A percentile compares a stretch with the other conserved stretches of the same genome.
Evolutionary conservation across 1,140 invertebrate species (phyloP).

Genomic region (Trissolcus basalis): DNA sequence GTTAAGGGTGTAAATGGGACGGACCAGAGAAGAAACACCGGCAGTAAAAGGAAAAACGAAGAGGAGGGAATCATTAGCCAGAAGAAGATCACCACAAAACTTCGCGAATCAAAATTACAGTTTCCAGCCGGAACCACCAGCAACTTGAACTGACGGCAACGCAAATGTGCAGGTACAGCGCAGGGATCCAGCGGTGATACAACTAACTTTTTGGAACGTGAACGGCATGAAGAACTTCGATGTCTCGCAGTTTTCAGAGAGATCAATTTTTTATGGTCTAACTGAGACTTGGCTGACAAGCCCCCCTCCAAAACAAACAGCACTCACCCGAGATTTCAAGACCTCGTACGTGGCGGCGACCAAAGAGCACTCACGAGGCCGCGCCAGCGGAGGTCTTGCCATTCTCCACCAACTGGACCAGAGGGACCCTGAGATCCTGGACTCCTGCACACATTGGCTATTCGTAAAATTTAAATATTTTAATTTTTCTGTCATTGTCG

Average conservation of each 20-base stretch:
- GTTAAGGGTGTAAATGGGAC: no score
- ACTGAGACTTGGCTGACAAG: neutral
- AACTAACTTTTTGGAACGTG: slow-evolving; percentile 5
- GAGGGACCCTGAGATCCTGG: neutral
- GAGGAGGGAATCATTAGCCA: no score
- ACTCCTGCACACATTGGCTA: slow-evolving; percentile 1
- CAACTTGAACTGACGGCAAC: neutral
- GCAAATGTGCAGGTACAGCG: neutral
- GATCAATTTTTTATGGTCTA: neutral
- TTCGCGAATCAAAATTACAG: neutral
- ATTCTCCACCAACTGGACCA: neutral
- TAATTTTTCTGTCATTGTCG: slow-evolving; percentile 4
- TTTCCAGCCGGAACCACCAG: neutral
- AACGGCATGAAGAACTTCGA: neutral
- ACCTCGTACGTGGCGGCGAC: neutral
- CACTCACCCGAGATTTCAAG: neutral
- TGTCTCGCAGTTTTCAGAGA: neutral
- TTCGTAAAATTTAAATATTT: slow-evolving; percentile 5
- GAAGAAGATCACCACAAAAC: no score
- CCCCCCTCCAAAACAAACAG: neutral
- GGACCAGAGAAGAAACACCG: no score
- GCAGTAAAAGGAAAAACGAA: no score
- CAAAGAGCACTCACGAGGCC: neutral
- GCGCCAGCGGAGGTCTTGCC: neutral
- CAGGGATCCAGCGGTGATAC: neutral